Conservation (phyloP, 2,888 invertebrate genomes). For the Pantelozetes paolii region DNA sequence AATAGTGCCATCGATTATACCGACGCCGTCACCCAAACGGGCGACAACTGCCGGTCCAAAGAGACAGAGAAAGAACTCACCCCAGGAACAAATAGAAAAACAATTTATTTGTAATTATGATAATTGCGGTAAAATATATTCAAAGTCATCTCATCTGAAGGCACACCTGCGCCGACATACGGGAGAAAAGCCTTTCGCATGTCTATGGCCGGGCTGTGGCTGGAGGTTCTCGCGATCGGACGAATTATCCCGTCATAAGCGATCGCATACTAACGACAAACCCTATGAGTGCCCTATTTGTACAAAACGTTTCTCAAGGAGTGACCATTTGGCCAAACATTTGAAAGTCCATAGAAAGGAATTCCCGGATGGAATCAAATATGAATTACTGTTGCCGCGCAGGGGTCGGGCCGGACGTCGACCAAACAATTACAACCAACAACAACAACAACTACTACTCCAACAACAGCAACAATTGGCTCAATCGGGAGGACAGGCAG, state of each 20-base stretch:
- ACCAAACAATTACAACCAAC: constrained; percentile 33
- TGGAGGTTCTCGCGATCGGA: constrained; percentile 94
- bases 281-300: constrained; percentile 86
- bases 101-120: constrained; percentile 66
- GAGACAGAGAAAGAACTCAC: neutral
- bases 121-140: constrained; percentile 73
- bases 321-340: constrained; percentile 90
- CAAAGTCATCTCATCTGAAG: constrained; percentile 82
- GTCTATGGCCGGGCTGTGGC: constrained; percentile 67
- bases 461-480: constrained; percentile 16
- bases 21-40: neutral
- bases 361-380: constrained; percentile 41
- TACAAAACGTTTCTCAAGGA: constrained; percentile 81
- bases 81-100: constrained; percentile 53
- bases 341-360: constrained; percentile 59
- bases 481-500: neutral
- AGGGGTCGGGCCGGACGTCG: constrained; percentile 40
- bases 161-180: constrained; percentile 79
- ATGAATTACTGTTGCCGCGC: constrained; percentile 38
- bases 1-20: neutral
- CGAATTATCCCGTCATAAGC: constrained; percentile 82
- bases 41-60: neutral
- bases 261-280: constrained; percentile 92
- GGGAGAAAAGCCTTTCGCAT: constrained; percentile 61
- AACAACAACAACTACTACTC: constrained; percentile 10